Evolutionary conservation across 2,113 vertebrate genomes (phyloP).

Genomic region (Cynopterus brachyotis): DNA sequence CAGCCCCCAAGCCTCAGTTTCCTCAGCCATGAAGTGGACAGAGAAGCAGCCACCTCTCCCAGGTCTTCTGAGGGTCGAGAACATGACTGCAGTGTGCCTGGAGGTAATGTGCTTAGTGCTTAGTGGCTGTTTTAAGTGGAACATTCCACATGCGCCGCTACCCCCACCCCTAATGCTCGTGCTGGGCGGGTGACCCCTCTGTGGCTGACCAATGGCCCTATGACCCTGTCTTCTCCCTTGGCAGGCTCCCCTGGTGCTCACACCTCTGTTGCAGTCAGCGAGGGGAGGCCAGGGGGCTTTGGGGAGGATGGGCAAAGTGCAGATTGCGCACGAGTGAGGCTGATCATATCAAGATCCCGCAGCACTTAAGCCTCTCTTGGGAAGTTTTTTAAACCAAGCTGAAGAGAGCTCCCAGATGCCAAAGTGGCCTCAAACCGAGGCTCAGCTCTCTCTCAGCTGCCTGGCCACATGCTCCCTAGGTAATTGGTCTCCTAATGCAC

Average conservation of each 20-base stretch:
- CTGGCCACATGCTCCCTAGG: conserved; percentile 37
- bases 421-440: accelerated
- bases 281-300: neutral
- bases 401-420: conserved; percentile 42
- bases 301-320: neutral
- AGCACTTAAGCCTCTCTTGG: neutral
- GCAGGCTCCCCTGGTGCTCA: neutral
- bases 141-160: neutral
- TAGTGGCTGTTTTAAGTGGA: neutral
- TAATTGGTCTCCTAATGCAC: conserved; percentile 12
- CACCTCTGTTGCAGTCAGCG: neutral
- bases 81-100: neutral
- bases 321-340: neutral
- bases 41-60: neutral
- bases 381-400: neutral
- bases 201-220: neutral
- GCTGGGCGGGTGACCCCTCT: neutral
- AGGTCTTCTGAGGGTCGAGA: neutral
- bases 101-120: neutral
- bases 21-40: neutral
- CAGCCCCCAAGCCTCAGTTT: neutral
- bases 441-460: neutral
- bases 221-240: neutral
- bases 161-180: neutral
- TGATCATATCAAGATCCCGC: conserved; percentile 5